Conservation (phyloP, 1,140 invertebrate species). For the Anoplolepis gracilipes region DNA sequence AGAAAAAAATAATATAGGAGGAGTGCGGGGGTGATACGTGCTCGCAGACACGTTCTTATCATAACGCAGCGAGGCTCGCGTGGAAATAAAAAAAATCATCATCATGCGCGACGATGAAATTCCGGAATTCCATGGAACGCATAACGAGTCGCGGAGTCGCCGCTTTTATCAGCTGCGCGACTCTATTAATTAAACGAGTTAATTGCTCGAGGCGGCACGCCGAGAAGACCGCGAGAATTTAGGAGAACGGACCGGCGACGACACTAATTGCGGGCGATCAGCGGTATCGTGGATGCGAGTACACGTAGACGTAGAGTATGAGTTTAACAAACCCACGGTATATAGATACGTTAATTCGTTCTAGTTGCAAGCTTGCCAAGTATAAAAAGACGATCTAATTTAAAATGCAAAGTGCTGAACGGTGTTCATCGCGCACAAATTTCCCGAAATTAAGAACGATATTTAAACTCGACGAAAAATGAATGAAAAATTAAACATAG, state of each 20-base stretch:
- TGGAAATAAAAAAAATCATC: constrained; percentile 15
- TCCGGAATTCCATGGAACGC: constrained; percentile 39
- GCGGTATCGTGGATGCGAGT: constrained; percentile 10
- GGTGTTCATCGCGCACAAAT: too few relatives aligned
- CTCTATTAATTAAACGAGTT: constrained; percentile 72
- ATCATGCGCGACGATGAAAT: constrained; percentile 32
- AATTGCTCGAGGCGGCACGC: constrained; percentile 63
- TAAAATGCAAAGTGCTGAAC: neutral
- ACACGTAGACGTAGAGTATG: neutral
- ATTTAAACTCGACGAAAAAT: neutral
- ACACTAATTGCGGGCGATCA: constrained; percentile 49
- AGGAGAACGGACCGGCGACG: constrained; percentile 16
- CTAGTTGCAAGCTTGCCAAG: neutral
- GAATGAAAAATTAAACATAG: neutral
- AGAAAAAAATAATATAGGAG: neutral
- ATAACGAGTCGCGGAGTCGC: constrained; percentile 37
- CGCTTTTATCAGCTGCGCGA: constrained; percentile 20
- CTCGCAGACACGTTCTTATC: constrained; percentile 4
- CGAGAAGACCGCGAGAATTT: constrained; percentile 59
- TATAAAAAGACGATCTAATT: constrained; percentile 12
- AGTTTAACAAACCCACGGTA: constrained; percentile 19
- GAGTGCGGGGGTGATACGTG: constrained; percentile 4
- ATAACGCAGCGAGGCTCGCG: neutral
- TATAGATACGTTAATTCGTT: neutral
- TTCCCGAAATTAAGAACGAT: neutral